Base-by-base conservation (phyloP, 2,113 vertebrate species). In the Garra rufa region DNA sequence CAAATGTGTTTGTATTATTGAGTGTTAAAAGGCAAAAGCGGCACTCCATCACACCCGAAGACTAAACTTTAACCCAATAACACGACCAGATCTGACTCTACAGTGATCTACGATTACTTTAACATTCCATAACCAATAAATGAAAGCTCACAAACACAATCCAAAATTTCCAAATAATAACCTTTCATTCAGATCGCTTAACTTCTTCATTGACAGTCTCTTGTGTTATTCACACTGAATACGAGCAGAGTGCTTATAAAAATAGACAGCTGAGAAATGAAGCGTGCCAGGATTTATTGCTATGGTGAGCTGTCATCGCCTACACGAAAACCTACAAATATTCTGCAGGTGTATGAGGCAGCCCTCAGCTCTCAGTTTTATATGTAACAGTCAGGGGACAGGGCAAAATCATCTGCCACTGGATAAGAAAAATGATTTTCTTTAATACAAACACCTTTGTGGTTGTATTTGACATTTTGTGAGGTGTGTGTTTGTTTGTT, bases 211-310 rank as follows among this genome's bases (percentile, higher is more conserved):
- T 76, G 63, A 52, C 61, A 80, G 43, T 59, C 28, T 84, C 80
- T 76, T 30, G 76, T 83, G 57, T 52, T 84, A 76, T 82, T 76
- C 69, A 34, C 65, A 85, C 30, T 76, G 59, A 81, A 75, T 81
- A 48, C 10, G 9, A 61, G 46, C 63, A 78, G 15, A 52, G 34
- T 24, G 61, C 50, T 46, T 17, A 34, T 76, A 86, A 83, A 81
- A 83, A 86, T 86, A 77, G 70, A 44, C 24, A 50, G 59, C 28
- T 63, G 44, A 43, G 28, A 83, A 65, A n/a, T 19, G 9, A 73
- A 65, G 57, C 82, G 52, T 70, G 70, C 59, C 76, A 73, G 38
- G 30, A 57, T 76, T 52, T 69, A 70, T 76, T 82, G 46, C 61
- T 6, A 55, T 81, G 77, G 69, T 21, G 21, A 69, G 46, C 50